Percentiles rank a stretch among this genome's conserved stretches.
Evolutionary conservation across 1,140 invertebrate genomes (phyloP).

Genomic region (Ceratoteleas bidentatus): DNA sequence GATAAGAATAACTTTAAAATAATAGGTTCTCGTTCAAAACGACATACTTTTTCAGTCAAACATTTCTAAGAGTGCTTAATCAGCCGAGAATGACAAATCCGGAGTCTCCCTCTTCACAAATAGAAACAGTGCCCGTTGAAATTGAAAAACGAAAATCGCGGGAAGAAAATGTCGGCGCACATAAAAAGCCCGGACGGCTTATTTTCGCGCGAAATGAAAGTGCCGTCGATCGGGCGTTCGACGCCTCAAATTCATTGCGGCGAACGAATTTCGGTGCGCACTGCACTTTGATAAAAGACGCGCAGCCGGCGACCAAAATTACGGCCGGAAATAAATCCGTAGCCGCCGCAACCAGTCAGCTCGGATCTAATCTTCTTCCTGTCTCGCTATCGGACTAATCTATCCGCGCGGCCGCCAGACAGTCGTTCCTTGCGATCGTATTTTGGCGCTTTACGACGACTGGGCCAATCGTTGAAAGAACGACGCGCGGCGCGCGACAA

Average conservation of each 20-base stretch:
- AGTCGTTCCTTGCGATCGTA: constrained; percentile 59
- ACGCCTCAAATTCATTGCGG: constrained; percentile 11
- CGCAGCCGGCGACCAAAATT: constrained; percentile 54
- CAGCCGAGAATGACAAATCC: too few relatives aligned
- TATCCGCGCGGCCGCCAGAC: constrained; percentile 39
- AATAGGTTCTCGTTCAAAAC: too few relatives aligned
- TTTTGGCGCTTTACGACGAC: constrained; percentile 64
- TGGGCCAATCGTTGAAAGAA: constrained; percentile 67
- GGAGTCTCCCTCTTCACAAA: too few relatives aligned
- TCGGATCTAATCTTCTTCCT: constrained; percentile 65
- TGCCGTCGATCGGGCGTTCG: too few relatives aligned
- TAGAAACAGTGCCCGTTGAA: too few relatives aligned
- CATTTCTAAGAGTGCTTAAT: too few relatives aligned
- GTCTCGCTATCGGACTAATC: constrained; percentile 61
- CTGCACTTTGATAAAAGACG: constrained; percentile 64
- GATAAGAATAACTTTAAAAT: too few relatives aligned
- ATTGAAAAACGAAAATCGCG: too few relatives aligned
- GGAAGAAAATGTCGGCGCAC: too few relatives aligned
- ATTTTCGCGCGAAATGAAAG: too few relatives aligned
- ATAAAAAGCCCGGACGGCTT: too few relatives aligned
- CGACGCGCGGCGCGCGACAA: constrained; percentile 49
- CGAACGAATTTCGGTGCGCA: constrained; percentile 46
- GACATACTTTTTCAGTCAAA: too few relatives aligned
- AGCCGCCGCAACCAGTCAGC: constrained; percentile 57
- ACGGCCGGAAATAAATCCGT: constrained; percentile 61